Conservation (phyloP, 2,113 vertebrate species). For the Etheostoma cragini region DNA sequence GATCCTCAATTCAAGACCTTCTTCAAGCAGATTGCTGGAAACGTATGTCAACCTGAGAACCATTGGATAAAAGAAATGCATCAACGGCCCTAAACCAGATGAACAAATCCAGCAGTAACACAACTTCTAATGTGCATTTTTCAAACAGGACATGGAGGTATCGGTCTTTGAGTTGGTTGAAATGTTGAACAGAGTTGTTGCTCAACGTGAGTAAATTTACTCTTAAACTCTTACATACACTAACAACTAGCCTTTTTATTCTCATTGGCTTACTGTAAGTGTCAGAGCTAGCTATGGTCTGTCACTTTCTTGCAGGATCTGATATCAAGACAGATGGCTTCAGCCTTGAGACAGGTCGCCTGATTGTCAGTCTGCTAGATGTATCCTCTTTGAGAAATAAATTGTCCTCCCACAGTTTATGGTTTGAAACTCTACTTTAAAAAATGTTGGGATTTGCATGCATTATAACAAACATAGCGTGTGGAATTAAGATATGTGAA, state of each 20-base stretch:
- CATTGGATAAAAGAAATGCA: neutral
- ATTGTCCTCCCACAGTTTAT: neutral
- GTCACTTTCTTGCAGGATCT: constrained; percentile 79
- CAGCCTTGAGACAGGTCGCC: constrained; percentile 90
- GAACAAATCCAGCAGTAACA: neutral
- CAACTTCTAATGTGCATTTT: constrained; percentile 2
- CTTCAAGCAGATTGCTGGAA: constrained; percentile 70
- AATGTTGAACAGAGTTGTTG: constrained; percentile 84
- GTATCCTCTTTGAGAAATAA: constrained; percentile 87
- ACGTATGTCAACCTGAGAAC: constrained; percentile 37
- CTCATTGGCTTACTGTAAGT: neutral
- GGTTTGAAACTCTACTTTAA: neutral
- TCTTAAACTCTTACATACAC: neutral
- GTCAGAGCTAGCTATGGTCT: neutral
- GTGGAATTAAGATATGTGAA: neutral
- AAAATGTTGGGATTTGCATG: neutral
- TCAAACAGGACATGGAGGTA: constrained; percentile 86
- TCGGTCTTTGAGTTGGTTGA: constrained; percentile 81
- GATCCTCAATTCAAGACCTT: constrained; percentile 68
- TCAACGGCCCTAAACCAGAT: neutral
- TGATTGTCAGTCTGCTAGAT: constrained; percentile 92
- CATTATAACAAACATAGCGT: neutral
- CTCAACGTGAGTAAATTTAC: constrained; percentile 79
- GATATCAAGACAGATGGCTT: constrained; percentile 95
- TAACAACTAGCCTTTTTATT: neutral